phyloP scores from a whole-genome alignment of 2,113 vertebrate genomes.

The Acinonyx jubatus region DNA sequence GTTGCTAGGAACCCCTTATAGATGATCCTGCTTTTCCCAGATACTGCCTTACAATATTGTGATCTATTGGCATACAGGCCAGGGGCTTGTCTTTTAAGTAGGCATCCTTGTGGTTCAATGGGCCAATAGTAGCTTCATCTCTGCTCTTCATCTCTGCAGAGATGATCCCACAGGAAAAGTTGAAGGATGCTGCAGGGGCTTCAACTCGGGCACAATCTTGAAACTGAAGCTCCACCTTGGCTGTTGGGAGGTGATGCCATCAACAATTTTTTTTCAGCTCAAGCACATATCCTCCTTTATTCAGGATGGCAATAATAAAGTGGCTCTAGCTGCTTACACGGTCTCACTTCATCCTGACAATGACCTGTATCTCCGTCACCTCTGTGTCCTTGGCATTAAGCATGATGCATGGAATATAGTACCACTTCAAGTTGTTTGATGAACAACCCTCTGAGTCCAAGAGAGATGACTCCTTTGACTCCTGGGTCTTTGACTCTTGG shows the following conservation, averaged over 20 bases:
- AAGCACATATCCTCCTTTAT: background rate
- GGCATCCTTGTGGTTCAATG: background rate
- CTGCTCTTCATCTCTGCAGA: background rate
- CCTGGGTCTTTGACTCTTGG: conserved; percentile 32
- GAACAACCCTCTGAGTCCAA: background rate
- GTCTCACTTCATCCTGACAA: background rate
- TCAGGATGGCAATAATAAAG: background rate
- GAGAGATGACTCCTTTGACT: conserved; percentile 63
- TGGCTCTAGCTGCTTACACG: background rate
- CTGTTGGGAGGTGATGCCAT: background rate
- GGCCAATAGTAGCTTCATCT: background rate
- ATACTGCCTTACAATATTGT: background rate
- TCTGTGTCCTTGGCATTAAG: background rate
- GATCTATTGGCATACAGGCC: background rate
- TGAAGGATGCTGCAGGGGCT: background rate
- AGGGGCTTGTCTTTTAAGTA: background rate
- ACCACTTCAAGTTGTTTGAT: background rate
- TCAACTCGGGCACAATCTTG: background rate
- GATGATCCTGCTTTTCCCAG: background rate
- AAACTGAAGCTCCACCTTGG: background rate
- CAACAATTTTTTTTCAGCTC: background rate
- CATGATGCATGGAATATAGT: background rate
- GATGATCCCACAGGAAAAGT: background rate
- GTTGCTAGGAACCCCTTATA: background rate
- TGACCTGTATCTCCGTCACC: background rate